A percentile compares a stretch with the other conserved stretches of the same genome.
Evolutionary conservation across 2,113 vertebrate genomes (phyloP).

Genomic region (Nerophis ophidion): DNA sequence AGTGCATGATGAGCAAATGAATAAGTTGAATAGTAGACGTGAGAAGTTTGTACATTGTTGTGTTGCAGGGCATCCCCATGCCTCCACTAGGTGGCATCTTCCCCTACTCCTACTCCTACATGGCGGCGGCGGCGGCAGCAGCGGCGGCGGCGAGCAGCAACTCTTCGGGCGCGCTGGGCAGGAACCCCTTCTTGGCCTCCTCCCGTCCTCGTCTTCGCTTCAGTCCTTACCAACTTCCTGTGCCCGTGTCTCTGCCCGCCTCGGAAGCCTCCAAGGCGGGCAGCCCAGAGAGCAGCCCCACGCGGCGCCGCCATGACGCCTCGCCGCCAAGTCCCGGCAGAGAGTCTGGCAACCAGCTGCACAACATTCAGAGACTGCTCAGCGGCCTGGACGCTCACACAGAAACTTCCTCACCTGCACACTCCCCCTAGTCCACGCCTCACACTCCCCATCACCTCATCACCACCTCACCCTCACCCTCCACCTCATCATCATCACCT

Average conservation of each 20-base stretch:
- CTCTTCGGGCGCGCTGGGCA: conserved; percentile 78
- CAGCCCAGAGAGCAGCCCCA: conserved; percentile 81
- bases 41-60: background rate
- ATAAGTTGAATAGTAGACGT: background rate
- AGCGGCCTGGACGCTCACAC: conserved; percentile 92
- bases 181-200: conserved; percentile 87
- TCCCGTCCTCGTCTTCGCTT: conserved; percentile 90
- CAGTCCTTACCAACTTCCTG: conserved; percentile 93
- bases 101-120: conserved; percentile 97
- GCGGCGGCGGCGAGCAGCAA: conserved; percentile 79
- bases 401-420: conserved; percentile 74
- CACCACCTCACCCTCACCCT: no score
- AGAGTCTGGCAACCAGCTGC: conserved; percentile 93
- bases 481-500: no score
- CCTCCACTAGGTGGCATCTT: conserved; percentile 95
- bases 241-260: conserved; percentile 85
- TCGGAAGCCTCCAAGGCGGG: conserved; percentile 72
- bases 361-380: conserved; percentile 98
- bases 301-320: no score
- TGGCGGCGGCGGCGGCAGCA: conserved; percentile 90
- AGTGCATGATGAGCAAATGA: no score
- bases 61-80: conserved; percentile 93
- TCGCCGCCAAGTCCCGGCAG: conserved; percentile 81
- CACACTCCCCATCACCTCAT: no score
- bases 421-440: no score